Evolutionary conservation across 2,797 vertebrate species (phyloP).

Genomic region (Microctenopoma stevenorrisi): DNA sequence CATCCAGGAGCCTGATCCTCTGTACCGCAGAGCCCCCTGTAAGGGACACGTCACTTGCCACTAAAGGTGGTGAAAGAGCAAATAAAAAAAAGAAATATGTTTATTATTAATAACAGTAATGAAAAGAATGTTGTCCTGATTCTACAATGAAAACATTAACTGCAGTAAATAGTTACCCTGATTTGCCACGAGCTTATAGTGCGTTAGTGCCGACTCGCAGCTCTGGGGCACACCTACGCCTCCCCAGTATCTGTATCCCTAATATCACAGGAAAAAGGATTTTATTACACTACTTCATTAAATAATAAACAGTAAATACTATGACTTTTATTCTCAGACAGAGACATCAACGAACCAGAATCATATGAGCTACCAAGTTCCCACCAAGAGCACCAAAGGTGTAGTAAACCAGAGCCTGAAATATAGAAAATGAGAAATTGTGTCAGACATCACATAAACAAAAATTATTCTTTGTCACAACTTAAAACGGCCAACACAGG

Average conservation of each 20-base stretch:
- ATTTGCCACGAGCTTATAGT: slow-evolving; percentile 96
- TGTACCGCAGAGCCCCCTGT: slow-evolving; percentile 96
- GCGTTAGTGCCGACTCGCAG: slow-evolving; percentile 97
- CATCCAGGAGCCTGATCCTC: slow-evolving; percentile 94
- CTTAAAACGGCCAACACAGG: background rate
- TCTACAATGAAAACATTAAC: background rate
- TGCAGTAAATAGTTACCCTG: slow-evolving; percentile 84
- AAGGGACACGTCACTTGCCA: slow-evolving; percentile 94
- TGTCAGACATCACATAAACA: background rate
- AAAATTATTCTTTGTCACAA: background rate
- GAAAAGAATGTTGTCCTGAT: background rate
- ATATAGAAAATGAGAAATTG: background rate
- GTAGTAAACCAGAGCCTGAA: slow-evolving; percentile 96
- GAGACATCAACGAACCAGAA: slow-evolving; percentile 88
- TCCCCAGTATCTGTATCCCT: slow-evolving; percentile 99
- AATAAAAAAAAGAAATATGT: background rate
- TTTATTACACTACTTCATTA: too few relatives aligned
- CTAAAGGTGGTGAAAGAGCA: slow-evolving; percentile 17
- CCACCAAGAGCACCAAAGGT: slow-evolving; percentile 97
- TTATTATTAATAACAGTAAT: background rate
- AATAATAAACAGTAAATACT: too few relatives aligned
- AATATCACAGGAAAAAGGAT: background rate
- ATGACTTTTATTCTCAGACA: background rate
- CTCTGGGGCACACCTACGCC: slow-evolving; percentile 97
- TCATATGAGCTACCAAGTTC: slow-evolving; percentile 96